Evolutionary conservation across 2,888 invertebrate species (phyloP).

Genomic region (Cistogaster globosa): DNA sequence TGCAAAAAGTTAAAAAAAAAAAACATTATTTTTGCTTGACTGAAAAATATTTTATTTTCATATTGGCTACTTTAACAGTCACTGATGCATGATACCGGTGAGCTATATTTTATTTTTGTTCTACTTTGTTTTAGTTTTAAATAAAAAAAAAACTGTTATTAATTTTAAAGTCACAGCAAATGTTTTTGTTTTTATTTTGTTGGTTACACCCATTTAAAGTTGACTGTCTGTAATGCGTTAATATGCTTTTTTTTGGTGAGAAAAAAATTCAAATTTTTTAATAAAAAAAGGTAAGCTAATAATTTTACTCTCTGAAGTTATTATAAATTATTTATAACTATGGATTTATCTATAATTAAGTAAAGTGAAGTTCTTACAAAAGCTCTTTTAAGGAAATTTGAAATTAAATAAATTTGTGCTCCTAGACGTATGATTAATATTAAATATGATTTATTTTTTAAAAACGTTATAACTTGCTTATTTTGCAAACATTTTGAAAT

Average conservation of each 20-base stretch:
- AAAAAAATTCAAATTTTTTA: background rate
- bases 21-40: conserved; percentile 15
- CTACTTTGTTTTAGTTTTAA: background rate
- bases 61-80: conserved; percentile 25
- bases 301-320: too few species aligned
- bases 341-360: too few species aligned
- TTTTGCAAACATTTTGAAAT: background rate
- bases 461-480: background rate
- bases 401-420: background rate
- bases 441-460: conserved; percentile 12
- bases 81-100: conserved; percentile 65
- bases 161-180: background rate
- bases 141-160: background rate
- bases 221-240: conserved; percentile 27
- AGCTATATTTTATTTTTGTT: conserved; percentile 19
- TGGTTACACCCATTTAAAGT: conserved; percentile 17
- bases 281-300: background rate
- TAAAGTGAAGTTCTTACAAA: too few species aligned
- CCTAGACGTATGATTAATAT: conserved; percentile 36
- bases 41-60: background rate
- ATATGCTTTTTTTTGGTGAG: background rate
- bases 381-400: background rate
- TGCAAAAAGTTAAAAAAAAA: conserved; percentile 10
- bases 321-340: too few species aligned
- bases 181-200: background rate